Evolutionary conservation across 2,113 vertebrate species (phyloP), one percentile per base, ranked within the genome.

Genomic region (Microcebus griseorufus): DNA sequence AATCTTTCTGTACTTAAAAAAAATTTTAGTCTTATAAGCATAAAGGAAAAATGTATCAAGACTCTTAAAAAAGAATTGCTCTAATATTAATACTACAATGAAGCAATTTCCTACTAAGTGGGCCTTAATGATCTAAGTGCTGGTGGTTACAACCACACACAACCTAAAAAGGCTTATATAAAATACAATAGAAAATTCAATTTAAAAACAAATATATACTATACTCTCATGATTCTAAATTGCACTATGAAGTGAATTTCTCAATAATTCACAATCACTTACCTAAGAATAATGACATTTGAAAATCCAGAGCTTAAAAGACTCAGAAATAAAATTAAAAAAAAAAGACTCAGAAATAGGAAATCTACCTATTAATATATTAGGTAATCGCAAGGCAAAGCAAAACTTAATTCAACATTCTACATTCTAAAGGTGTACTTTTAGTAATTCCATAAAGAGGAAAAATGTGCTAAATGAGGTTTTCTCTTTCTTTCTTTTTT

Each of bases 291-390:
- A 92, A 92, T 32, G 51, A 94, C 39, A 73, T 81, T 92, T 89
- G 91, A 86, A 89, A 96, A 94, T 9, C 10, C 64, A 96, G n/a
- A 67, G 16, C 45, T 93, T 79, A 73, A 95, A 76, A 89, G 39
- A 84, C 75, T 78, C 64, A 95, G 62, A 55, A 55, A 55, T 53
- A 53, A 45, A 45, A 45, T 45, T 45, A 1, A 9, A 1, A 48
- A 48, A 48, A 48, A 48, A 48, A 48, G 48, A 48, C 48, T 48
- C 51, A 53, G 51, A 53, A 86, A 73, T 53, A 80, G 14, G 39
- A 89, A 91, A 17, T 83, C 48, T 69, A 91, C 17, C 25, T 29
- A 55, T 18, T 55, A 55, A 55, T 55, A 64, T 64, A 60, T 80
- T 64, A 82, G 73, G 25, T 51, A 55, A 96, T 17, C 2, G 13